Conservation (phyloP, 2,888 invertebrate genomes). For the Hesperia comma region DNA sequence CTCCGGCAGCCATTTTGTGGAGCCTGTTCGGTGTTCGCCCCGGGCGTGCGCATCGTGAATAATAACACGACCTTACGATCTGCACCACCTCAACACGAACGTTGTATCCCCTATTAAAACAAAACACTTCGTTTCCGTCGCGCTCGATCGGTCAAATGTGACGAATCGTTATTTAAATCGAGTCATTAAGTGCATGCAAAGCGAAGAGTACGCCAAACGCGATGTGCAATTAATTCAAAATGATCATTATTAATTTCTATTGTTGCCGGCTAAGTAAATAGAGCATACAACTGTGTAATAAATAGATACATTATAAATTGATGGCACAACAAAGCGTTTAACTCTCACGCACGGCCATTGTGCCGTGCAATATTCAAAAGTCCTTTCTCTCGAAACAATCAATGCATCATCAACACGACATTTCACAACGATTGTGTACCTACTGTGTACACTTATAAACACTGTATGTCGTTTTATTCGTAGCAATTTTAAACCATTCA, state of each 20-base stretch:
- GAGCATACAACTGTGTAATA: conserved; percentile 74
- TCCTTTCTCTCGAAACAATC: conserved; percentile 67
- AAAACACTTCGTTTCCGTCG: conserved; percentile 56
- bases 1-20: conserved; percentile 81
- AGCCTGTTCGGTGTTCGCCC: conserved; percentile 71
- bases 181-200: conserved; percentile 31
- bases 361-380: conserved; percentile 67
- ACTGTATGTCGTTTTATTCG: conserved; percentile 19
- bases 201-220: conserved; percentile 61
- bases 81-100: conserved; percentile 25
- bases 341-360: conserved; percentile 76
- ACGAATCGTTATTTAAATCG: conserved; percentile 52
- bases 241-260: conserved; percentile 78
- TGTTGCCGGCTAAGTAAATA: conserved; percentile 74
- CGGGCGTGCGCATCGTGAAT: conserved; percentile 70
- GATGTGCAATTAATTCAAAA: conserved; percentile 72
- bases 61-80: conserved; percentile 60
- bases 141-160: conserved; percentile 60
- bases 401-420: conserved; percentile 61
- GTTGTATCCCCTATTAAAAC: conserved; percentile 17
- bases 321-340: conserved; percentile 65
- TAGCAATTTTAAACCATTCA: conserved; percentile 44
- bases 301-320: conserved; percentile 75
- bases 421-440: conserved; percentile 70
- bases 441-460: conserved; percentile 39